These are phyloP conservation scores for Yponomeuta malinellus DNA, from an alignment of 2,888 invertebrate species.

Conservation along the genomic window DNA sequence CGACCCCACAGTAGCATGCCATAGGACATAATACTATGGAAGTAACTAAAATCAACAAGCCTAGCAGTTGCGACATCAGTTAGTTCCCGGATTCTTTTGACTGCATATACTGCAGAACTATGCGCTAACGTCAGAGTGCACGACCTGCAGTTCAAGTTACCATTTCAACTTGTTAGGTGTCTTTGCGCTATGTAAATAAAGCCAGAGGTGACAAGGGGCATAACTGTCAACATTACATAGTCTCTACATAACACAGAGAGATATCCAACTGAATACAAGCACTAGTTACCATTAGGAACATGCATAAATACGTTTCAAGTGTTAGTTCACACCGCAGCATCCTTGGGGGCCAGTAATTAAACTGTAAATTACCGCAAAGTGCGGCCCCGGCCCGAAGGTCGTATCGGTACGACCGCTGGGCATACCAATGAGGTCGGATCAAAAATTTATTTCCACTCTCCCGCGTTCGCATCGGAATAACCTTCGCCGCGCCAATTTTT, in stretches of 20 bases:
- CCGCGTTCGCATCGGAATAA: constrained; percentile 21
- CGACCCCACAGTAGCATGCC: no score
- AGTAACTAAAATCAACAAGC: no score
- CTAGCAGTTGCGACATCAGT: no score
- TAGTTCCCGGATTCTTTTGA: no score
- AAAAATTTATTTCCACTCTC: constrained; percentile 48
- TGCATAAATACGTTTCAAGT: constrained; percentile 12
- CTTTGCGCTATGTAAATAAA: background rate
- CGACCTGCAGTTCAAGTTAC: no score
- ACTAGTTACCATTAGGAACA: constrained; percentile 8
- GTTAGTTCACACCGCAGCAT: constrained; percentile 10
- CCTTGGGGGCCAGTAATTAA: constrained; percentile 54
- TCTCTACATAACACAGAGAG: background rate
- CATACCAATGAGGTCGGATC: constrained; percentile 61
- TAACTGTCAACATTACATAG: background rate
- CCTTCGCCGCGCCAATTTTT: background rate
- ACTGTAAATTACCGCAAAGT: constrained; percentile 69
- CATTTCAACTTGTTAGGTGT: no score
- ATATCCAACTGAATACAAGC: background rate
- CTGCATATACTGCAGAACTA: no score
- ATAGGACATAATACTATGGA: no score
- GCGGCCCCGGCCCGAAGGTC: constrained; percentile 59
- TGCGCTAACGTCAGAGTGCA: no score
- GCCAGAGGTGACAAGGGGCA: background rate
- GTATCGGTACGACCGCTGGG: constrained; percentile 49